Evolutionary conservation across 2,797 vertebrate species (phyloP).

Genomic region (Hydrophis major): DNA sequence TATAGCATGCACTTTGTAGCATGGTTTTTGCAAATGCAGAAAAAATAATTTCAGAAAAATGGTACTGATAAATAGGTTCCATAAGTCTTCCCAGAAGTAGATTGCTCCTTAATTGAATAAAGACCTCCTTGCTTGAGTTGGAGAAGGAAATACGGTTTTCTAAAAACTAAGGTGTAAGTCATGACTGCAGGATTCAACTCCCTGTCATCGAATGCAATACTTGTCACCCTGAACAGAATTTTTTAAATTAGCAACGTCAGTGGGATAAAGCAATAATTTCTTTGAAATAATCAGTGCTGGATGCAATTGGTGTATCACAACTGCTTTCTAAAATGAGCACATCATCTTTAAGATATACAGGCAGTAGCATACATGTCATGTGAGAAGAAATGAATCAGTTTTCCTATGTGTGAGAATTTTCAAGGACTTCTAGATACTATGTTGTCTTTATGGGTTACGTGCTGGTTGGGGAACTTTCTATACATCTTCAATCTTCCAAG

Average conservation of each 20-base stretch:
- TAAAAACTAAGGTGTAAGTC: slow-evolving; percentile 46
- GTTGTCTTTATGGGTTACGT: slow-evolving; percentile 59
- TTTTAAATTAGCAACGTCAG: slow-evolving; percentile 58
- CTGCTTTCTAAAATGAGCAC: slow-evolving; percentile 59
- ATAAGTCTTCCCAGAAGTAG: slow-evolving; percentile 49
- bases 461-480: background rate
- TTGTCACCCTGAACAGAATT: slow-evolving; percentile 50
- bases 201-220: slow-evolving; percentile 62
- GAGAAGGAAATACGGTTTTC: slow-evolving; percentile 41
- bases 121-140: slow-evolving; percentile 33
- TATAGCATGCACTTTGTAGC: slow-evolving; percentile 26
- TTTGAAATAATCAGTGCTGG: slow-evolving; percentile 60
- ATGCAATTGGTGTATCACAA: slow-evolving; percentile 59
- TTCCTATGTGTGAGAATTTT: slow-evolving; percentile 28
- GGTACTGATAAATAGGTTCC: slow-evolving; percentile 36
- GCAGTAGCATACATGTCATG: slow-evolving; percentile 37
- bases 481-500: background rate
- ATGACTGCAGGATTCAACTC: slow-evolving; percentile 52
- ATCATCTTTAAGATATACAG: slow-evolving; percentile 48
- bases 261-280: slow-evolving; percentile 51
- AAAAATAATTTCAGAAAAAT: slow-evolving; percentile 39
- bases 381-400: slow-evolving; percentile 46
- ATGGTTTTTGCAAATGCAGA: slow-evolving; percentile 42
- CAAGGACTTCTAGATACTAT: slow-evolving; percentile 38
- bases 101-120: slow-evolving; percentile 55